phyloP scores from a whole-genome alignment of 2,113 vertebrate species.

The Cisticola juncidis region DNA sequence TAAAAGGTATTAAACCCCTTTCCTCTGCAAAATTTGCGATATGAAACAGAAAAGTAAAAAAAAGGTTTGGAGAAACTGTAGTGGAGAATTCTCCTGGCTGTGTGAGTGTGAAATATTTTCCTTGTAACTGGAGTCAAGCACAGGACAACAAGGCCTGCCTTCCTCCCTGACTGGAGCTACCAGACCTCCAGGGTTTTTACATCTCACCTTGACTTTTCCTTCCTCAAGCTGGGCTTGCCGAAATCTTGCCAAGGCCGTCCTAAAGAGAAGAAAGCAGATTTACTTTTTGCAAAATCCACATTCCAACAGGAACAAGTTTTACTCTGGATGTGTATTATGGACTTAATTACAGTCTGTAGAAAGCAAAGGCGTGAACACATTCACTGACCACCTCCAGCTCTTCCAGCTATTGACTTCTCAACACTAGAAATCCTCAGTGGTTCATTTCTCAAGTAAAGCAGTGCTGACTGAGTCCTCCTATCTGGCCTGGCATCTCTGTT shows the following conservation, averaged over 20 bases:
- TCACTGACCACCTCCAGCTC: background rate
- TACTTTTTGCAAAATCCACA: background rate
- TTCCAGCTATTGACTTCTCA: fast-evolving
- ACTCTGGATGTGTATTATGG: background rate
- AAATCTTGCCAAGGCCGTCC: conserved; percentile 97
- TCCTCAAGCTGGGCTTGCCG: conserved; percentile 95
- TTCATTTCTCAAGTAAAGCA: background rate
- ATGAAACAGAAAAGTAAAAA: background rate
- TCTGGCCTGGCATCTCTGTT: background rate
- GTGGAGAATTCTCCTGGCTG: background rate
- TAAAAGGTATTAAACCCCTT: background rate
- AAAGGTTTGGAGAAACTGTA: background rate
- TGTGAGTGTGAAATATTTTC: background rate
- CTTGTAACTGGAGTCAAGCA: background rate
- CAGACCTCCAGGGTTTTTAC: background rate
- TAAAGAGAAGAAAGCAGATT: conserved; percentile 47
- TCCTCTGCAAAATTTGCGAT: background rate
- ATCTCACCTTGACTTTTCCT: conserved; percentile 90
- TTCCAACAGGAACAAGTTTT: background rate
- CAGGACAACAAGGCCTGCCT: fast-evolving
- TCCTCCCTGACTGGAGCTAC: background rate
- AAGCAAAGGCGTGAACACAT: background rate
- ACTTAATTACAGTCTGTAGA: background rate
- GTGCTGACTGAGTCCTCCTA: background rate
- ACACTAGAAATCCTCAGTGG: background rate